Evolutionary conservation across 64 coral and sea anemone genomes (phyloP).

Genomic region (Trachythela sp.): DNA sequence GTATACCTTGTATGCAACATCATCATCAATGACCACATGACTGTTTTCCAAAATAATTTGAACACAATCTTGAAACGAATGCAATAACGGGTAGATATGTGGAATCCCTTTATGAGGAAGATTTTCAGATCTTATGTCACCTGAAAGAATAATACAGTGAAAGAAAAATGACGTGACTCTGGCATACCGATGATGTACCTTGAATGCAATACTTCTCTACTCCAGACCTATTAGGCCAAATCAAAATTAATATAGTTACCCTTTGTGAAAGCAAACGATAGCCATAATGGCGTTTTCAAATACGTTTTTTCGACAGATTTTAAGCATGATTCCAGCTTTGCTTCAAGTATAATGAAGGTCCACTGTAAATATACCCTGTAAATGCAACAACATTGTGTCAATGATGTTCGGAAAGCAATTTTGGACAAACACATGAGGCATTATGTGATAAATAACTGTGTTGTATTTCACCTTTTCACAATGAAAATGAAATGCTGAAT

Average conservation of each 20-base stretch:
- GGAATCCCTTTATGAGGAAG: neutral
- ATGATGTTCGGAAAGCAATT: no score
- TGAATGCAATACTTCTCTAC: no score
- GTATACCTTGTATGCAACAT: neutral
- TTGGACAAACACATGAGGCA: no score
- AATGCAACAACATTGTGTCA: neutral
- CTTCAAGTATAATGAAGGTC: neutral
- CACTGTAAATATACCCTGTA: neutral
- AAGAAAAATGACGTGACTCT: neutral
- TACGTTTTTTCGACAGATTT: neutral
- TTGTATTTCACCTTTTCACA: no score
- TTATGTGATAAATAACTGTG: no score
- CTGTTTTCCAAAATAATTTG: neutral
- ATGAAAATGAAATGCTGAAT: no score
- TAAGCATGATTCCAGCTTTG: neutral
- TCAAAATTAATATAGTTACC: neutral
- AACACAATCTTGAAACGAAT: neutral
- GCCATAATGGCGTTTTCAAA: neutral
- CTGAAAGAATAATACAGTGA: neutral
- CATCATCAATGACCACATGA: neutral
- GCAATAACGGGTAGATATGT: neutral
- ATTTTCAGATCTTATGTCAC: neutral
- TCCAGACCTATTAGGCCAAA: no score
- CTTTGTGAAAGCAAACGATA: neutral
- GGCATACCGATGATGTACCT: no score